Evolutionary conservation across 2,797 vertebrate genomes (phyloP).

Genomic region (Mastacembelus armatus): DNA sequence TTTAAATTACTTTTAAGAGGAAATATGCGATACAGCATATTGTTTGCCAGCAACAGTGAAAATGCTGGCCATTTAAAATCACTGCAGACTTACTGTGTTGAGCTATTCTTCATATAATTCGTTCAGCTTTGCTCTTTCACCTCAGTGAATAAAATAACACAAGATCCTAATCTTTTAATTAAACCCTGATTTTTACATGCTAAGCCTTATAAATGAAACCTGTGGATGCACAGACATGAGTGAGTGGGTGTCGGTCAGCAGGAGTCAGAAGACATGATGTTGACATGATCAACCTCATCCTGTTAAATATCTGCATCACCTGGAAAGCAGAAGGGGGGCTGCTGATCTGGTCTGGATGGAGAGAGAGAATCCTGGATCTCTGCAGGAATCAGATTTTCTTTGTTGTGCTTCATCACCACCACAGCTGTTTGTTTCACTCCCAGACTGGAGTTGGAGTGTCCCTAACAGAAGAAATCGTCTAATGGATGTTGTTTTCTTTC

Average conservation of each 20-base stretch:
- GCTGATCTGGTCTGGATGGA: background rate
- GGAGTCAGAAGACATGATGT: background rate
- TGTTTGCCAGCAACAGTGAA: slow-evolving; percentile 5
- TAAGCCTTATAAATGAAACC: background rate
- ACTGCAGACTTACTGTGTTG: no score
- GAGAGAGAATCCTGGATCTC: background rate
- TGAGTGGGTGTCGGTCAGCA: background rate
- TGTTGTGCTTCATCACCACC: background rate
- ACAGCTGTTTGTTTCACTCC: background rate
- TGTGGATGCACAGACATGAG: background rate
- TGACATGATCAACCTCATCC: background rate
- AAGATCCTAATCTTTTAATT: slow-evolving; percentile 24
- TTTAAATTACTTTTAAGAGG: slow-evolving; percentile 25
- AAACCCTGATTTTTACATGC: background rate
- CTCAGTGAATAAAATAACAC: slow-evolving; percentile 2
- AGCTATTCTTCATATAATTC: background rate
- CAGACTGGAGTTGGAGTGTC: background rate
- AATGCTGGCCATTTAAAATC: slow-evolving; percentile 15
- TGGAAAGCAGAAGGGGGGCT: background rate
- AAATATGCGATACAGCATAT: slow-evolving; percentile 6
- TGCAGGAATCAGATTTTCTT: background rate
- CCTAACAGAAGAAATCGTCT: no score
- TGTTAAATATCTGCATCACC: background rate
- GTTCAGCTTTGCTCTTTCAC: background rate
- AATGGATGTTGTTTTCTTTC: no score